Conservation (phyloP, 2,888 invertebrate species). For the Hymenopus coronatus region DNA sequence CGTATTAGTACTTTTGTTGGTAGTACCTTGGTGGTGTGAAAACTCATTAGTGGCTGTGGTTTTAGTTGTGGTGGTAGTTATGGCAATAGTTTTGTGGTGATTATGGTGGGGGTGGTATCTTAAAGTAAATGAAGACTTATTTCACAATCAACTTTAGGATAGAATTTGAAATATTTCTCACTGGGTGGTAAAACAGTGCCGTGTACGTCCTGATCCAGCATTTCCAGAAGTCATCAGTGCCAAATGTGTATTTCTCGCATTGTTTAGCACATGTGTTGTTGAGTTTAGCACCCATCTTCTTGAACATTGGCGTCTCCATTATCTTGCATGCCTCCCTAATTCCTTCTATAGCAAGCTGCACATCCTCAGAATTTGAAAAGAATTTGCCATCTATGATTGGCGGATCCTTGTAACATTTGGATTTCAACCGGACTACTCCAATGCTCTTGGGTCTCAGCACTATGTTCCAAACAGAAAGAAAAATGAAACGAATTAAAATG, state of each 20-base stretch:
- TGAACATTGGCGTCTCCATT: slow-evolving; percentile 75
- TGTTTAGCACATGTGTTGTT: slow-evolving; percentile 79
- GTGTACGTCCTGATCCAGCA: slow-evolving; percentile 80
- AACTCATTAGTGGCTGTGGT: too few relatives aligned
- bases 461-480: background rate
- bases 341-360: slow-evolving; percentile 52
- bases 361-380: slow-evolving; percentile 56
- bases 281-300: slow-evolving; percentile 73
- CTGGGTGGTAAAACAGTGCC: too few relatives aligned
- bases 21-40: too few relatives aligned
- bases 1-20: too few relatives aligned
- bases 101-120: too few relatives aligned
- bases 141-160: too few relatives aligned
- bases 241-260: slow-evolving; percentile 67
- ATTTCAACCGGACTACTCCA: slow-evolving; percentile 54
- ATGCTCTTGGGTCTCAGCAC: slow-evolving; percentile 53
- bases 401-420: slow-evolving; percentile 55
- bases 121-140: too few relatives aligned
- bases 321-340: slow-evolving; percentile 46
- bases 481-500: too few relatives aligned
- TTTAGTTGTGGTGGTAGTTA: too few relatives aligned
- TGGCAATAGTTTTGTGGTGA: too few relatives aligned
- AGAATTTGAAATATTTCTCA: too few relatives aligned
- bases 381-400: slow-evolving; percentile 64
- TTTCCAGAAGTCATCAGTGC: slow-evolving; percentile 83